Base-by-base conservation (phyloP, 2,113 vertebrate species). In the Ceratotherium simum region DNA sequence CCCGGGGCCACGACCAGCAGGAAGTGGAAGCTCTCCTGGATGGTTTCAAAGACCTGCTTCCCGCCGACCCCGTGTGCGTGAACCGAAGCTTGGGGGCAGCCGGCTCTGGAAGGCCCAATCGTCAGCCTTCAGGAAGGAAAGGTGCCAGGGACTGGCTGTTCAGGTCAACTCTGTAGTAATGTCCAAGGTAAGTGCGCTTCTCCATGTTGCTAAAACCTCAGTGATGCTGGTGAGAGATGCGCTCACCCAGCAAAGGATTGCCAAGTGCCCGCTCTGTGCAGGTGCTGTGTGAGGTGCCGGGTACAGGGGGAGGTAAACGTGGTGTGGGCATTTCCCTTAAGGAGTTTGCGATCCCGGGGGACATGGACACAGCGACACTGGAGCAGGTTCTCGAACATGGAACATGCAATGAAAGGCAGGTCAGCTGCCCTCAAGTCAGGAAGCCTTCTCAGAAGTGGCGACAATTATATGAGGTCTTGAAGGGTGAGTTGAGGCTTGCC, bases 241-340 rank as follows among this genome's bases (percentile, higher is more conserved):
- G 20, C 9, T 16, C 25, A 25, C 21, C 70, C 10, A 5, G 31
- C 36, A 42, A 23, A 75, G 9, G 27, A 46, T 36, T 76, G 29
- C 17, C 0, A 1, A 17, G 8, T 9, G 25, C 46, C 75, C 65
- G n/a, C 39, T 27, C 0, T 0, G 14, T 7, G 20, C 54, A 58
- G 70, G 64, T 1, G 11, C 21, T 31, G 5, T 14, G 39, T 42
- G 58, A 51, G 14, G 23, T 0, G 1, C 10, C 9, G 3, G 21
- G 60, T 3, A 1, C 6, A 4, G 36, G 1, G 12, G 51, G 73
- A 67, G 36, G 20, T 14, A 25, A 14, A 33, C 6, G 9, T 5
- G 67, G n/a, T 0, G 4, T 23, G 36, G 76, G 13, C 17, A 14
- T 60, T 33, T 8, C 31, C 69, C 62, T 31, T 27, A 25, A 54